A percentile compares a stretch with the other conserved stretches of the same genome.
Evolutionary conservation across 2,888 invertebrate species (phyloP).

Genomic region (Drosophila flavopinicola): DNA sequence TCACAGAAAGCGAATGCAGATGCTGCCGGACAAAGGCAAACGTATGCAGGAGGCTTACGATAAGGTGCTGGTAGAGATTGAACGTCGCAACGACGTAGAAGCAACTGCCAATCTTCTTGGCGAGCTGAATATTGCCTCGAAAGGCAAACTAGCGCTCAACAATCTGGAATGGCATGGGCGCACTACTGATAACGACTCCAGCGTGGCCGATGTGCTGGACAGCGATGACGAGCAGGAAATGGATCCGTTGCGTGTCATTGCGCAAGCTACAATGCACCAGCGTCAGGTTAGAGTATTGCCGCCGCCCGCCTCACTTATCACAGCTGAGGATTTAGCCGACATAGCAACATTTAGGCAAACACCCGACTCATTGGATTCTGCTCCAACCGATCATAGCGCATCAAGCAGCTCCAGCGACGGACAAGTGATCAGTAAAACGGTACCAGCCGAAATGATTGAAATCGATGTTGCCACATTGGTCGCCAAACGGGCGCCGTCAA

Average conservation of each 20-base stretch:
- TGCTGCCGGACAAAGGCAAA: conserved; percentile 83
- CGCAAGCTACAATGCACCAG: conserved; percentile 80
- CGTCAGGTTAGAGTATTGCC: conserved; percentile 73
- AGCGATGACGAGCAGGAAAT: conserved; percentile 83
- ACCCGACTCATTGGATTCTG: conserved; percentile 46
- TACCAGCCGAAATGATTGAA: conserved; percentile 64
- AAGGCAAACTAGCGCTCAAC: conserved; percentile 71
- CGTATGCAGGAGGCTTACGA: conserved; percentile 79
- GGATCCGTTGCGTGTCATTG: conserved; percentile 82
- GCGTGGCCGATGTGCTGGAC: conserved; percentile 74
- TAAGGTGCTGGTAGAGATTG: conserved; percentile 77
- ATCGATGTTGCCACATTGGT: conserved; percentile 63
- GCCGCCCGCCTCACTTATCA: conserved; percentile 75
- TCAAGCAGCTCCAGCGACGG: conserved; percentile 26
- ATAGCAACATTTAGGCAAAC: conserved; percentile 72
- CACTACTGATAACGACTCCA: conserved; percentile 34
- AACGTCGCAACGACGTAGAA: conserved; percentile 77
- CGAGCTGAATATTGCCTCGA: conserved; percentile 80
- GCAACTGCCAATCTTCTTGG: conserved; percentile 80
- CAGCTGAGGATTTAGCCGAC: conserved; percentile 80
- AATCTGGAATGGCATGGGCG: conserved; percentile 82
- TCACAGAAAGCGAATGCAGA: conserved; percentile 67
- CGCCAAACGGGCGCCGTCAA: conserved; percentile 12
- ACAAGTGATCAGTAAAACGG: conserved; percentile 18
- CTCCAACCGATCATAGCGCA: conserved; percentile 27